Evolutionary conservation across 2,888 invertebrate species (phyloP), one percentile per base, ranked within the genome.

Genomic region (Timandra comae): DNA sequence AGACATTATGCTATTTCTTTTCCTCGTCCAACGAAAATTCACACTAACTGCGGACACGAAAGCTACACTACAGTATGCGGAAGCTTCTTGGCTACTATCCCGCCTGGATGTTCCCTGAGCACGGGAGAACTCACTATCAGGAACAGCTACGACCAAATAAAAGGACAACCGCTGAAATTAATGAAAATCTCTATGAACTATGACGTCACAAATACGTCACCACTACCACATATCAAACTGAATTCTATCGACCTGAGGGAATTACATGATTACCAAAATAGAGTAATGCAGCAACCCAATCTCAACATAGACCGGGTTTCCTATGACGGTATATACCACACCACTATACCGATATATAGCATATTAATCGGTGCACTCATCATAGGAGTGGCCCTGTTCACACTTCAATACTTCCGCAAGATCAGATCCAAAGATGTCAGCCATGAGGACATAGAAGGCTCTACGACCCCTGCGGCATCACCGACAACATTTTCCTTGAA

Each of bases 1-100:
- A 10, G 24, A 5, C 45, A 46, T 21, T 44, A 51, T 21, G 38
- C 38, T 9, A 33, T 50, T 12, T 36, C 25, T 7, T 43, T 47
- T 10, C 43, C 46, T 4, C 11, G 2, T 5, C 29, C 38, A 2
- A 42, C 42, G 12, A 43, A 46, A 25, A 31, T 33, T 2, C 35
- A 37, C 11, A 16, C 41, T 4, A 37, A 29, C 10, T 46, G 43
- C 10, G 39, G 28, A 9, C 37, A 33, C 35, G 33, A 46, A n/a
- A 8, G 23, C 8, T 35, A 42, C 28, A 12, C 27, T 7, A 32
- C 16, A 7, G 26, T 41, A n/a, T 27, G 23, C 20, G 34, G 38
- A 8, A 36, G 31, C 22, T 30, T 27, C 9, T 19, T 30, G 7
- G 30, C 27, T 6, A 11, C 13, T 10, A 10, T 35, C 12, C 29